Evolutionary conservation across 2,797 vertebrate genomes (phyloP).

Genomic region (Geotrypetes seraphini): DNA sequence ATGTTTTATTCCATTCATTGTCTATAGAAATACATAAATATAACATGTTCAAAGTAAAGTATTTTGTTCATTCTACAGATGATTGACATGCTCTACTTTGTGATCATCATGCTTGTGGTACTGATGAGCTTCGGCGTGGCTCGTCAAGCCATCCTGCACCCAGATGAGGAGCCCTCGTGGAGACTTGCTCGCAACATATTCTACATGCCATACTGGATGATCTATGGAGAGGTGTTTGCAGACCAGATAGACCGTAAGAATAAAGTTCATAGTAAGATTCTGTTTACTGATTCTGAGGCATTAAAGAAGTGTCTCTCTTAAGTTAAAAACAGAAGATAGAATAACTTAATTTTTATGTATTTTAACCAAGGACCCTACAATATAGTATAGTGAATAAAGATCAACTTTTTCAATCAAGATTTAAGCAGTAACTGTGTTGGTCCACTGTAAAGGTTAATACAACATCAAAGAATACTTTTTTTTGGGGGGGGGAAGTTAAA

Average conservation of each 20-base stretch:
- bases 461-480: no score
- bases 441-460: no score
- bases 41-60: no score
- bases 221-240: slow-evolving; percentile 98
- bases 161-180: slow-evolving; percentile 95
- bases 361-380: no score
- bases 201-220: slow-evolving; percentile 99
- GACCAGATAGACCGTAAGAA: slow-evolving; percentile 99
- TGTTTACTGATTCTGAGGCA: slow-evolving; percentile 86
- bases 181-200: slow-evolving; percentile 95
- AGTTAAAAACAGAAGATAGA: slow-evolving; percentile 43
- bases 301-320: slow-evolving; percentile 31
- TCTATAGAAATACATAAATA: no score
- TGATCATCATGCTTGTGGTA: slow-evolving; percentile 97
- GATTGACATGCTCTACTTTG: slow-evolving; percentile 98
- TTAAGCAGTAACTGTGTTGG: no score
- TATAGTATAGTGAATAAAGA: no score
- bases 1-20: no score
- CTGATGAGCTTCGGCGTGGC: slow-evolving; percentile 97
- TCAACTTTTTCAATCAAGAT: no score
- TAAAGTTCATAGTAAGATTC: slow-evolving; percentile 99
- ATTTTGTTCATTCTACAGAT: slow-evolving; percentile 59
- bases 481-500: no score
- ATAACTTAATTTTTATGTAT: no score
- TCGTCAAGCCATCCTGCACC: slow-evolving; percentile 93